Evolutionary conservation across 2,113 vertebrate species (phyloP).

Genomic region (Corythoichthys haematopterus): DNA sequence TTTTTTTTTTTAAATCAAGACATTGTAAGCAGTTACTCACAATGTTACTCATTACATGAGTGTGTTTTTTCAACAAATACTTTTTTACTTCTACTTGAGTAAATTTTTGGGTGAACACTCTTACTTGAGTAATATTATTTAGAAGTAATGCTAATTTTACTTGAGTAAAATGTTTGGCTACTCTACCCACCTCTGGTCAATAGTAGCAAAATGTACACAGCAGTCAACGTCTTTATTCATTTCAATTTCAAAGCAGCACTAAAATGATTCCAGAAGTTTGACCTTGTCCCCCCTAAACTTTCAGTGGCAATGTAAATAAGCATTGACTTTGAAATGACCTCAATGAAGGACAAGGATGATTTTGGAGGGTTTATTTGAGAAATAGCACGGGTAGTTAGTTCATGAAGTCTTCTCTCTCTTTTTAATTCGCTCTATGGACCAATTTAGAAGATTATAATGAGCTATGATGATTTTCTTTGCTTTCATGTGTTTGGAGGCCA

Average conservation of each 20-base stretch:
- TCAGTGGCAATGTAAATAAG: slow-evolving; percentile 60
- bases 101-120: too few relatives aligned
- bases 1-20: too few relatives aligned
- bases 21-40: too few relatives aligned
- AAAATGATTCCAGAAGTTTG: slow-evolving; percentile 30
- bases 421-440: slow-evolving; percentile 31
- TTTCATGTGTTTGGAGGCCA: slow-evolving; percentile 33
- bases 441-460: slow-evolving; percentile 40
- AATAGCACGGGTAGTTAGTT: slow-evolving; percentile 27
- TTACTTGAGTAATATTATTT: too few relatives aligned
- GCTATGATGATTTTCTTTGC: slow-evolving; percentile 37
- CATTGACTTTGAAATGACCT: slow-evolving; percentile 47
- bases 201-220: neutral
- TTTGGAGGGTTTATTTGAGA: slow-evolving; percentile 34
- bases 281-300: slow-evolving; percentile 4
- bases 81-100: too few relatives aligned
- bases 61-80: too few relatives aligned
- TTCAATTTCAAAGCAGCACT: neutral
- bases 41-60: too few relatives aligned
- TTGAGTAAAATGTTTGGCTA: too few relatives aligned
- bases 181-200: neutral
- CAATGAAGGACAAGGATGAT: slow-evolving; percentile 25
- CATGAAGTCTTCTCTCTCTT: slow-evolving; percentile 32
- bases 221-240: neutral
- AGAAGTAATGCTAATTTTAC: too few relatives aligned